These are phyloP conservation scores for Ibycter americanus DNA, from an alignment of 2,797 vertebrate genomes.

Conservation along the genomic window DNA sequence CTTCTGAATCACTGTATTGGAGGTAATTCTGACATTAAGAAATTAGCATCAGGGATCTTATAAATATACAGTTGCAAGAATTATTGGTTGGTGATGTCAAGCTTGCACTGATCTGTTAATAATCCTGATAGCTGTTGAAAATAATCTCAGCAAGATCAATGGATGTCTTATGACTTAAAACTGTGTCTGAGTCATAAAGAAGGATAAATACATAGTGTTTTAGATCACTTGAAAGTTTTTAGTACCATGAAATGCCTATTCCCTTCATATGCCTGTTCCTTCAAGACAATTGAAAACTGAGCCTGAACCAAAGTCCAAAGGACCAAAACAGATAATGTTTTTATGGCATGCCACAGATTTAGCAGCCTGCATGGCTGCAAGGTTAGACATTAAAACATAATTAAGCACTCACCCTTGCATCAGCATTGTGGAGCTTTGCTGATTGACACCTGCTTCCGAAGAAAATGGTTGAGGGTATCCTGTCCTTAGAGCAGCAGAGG, in stretches of 20 bases:
- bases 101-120: slow-evolving; percentile 58
- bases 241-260: neutral
- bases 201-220: neutral
- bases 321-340: neutral
- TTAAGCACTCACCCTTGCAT: neutral
- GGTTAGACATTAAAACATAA: neutral
- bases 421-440: neutral
- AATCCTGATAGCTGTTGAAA: slow-evolving; percentile 54
- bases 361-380: neutral
- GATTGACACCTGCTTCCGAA: neutral
- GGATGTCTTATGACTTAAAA: neutral
- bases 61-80: slow-evolving; percentile 39
- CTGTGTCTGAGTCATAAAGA: neutral
- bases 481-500: neutral
- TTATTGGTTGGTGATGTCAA: slow-evolving; percentile 54
- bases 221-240: neutral
- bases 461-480: neutral
- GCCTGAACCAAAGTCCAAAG: neutral
- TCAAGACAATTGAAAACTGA: neutral
- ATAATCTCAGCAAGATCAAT: slow-evolving; percentile 18
- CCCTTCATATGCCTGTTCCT: neutral
- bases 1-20: slow-evolving; percentile 34
- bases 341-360: neutral
- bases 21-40: slow-evolving; percentile 53
- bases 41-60: slow-evolving; percentile 31